Conservation (phyloP, 2,888 invertebrate species). For the Conomelus anceps region DNA sequence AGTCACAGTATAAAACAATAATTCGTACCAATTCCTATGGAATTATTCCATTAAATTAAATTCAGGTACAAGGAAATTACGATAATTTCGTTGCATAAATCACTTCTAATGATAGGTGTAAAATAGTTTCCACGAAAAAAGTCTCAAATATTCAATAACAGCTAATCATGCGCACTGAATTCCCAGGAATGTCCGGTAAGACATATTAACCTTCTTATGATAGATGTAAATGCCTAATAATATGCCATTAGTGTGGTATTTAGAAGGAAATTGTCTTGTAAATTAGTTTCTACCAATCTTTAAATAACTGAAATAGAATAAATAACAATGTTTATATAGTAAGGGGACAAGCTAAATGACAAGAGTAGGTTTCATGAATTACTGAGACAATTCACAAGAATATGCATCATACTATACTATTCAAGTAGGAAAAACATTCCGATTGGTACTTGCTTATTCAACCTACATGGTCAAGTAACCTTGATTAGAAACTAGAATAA, state of each 20-base stretch:
- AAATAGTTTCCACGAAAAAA: not conserved
- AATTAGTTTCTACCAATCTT: too few species aligned
- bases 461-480: not conserved
- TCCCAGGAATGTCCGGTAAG: not conserved
- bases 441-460: not conserved
- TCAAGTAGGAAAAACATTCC: not conserved
- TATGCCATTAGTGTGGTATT: not conserved
- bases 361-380: not conserved
- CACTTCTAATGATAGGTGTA: not conserved
- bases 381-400: not conserved
- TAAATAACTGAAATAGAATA: too few species aligned
- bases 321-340: too few species aligned
- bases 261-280: too few species aligned
- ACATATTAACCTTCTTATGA: not conserved
- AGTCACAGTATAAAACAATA: not conserved
- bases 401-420: not conserved
- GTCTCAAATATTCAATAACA: not conserved
- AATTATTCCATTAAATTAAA: not conserved
- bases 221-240: not conserved
- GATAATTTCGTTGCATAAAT: not conserved
- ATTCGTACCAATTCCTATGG: not conserved
- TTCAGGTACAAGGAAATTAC: not conserved
- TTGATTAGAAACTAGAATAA: not conserved
- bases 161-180: not conserved
- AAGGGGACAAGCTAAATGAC: not conserved